Base-by-base conservation (phyloP, 2,113 vertebrate species). In the Dermatemys mawii region DNA sequence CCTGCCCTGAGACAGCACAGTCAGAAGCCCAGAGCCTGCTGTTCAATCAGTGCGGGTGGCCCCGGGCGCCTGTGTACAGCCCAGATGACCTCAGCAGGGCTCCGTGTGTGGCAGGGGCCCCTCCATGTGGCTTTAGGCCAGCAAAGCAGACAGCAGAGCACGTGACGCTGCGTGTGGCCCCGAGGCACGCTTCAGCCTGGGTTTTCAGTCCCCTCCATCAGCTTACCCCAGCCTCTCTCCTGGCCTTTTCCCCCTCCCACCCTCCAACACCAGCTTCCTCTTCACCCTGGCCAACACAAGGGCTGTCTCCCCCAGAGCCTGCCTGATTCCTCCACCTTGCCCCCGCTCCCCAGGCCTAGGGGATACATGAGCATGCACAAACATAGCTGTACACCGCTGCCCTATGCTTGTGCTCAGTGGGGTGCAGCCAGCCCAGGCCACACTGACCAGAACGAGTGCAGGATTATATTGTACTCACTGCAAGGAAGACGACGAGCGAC, bases 401-500 rank as follows among this genome's bases (percentile, higher is more conserved):
- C 13, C 24, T 9, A 41, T 6, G 38, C 10, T 4, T 11, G 11
- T 12, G 41, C 11, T 3, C 2, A 0, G 11, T 41, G 41, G 41
- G 41, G 41, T 26, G 73, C 73, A 44, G 73, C 38, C 24, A 12
- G 22, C 70, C 60, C 21, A 9, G 19, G n/a, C 19, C 8, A 5
- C 2, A n/a, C 67, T 11, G 16, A 7, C 21, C 70, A 3, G 41
- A 46, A 44, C 11, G 11, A 16, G 26, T 3, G 4, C 24, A 46
- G 73, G 63, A 22, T 22, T 38, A 55, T 46, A 46, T 13, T 3
- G 5, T 51, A 87, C 97, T 96, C 97, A 98, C 98, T 83, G 96
- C 92, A 63, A 98, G 92, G 88, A 98, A 96, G 89, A 98, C 87
- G 46, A 98, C 89, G 95, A 97, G 93, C 67, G 97, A 96, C 93